Evolutionary conservation across 2,113 vertebrate genomes (phyloP), one percentile per base, ranked within the genome.

Genomic region (Heterocephalus glaber): DNA sequence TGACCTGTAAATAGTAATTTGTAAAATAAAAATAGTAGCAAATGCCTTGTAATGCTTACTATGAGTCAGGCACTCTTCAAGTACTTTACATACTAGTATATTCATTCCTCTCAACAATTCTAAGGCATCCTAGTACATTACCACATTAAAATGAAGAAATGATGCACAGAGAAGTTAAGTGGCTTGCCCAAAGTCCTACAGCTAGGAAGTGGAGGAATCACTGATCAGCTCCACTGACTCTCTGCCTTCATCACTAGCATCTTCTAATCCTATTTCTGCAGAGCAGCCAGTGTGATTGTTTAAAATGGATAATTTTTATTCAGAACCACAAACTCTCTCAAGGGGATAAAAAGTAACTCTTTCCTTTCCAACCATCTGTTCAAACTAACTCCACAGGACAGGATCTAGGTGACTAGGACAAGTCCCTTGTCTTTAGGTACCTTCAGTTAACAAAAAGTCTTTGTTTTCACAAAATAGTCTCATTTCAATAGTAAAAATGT

Each of bases 401-500:
- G 44, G 6, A 44, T 96, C 72, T 93, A 61, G 63, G 52, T 0
- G 7, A 38, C 19, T 85, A 41, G 38, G 52, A 61, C 76, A 96
- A 83, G 35, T 66, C 20, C 54, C 74, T 94, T 38, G 56, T 30
- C 5, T 76, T 61, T 56, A 10, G 35, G 35, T 35, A 28, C 1
- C 10, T 58, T 86, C 7, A 41, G 20, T 70, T 91, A 77, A 88
- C 33, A 81, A 49, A 80, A 95, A 84, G 56, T 76, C n/a, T 56
- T 28, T 56, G 58, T 90, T 66, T 14, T 68, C 68, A 56, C 49
- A 38, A 22, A 86, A 33, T 26, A 80, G 54, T 56, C 60, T 80
- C 61, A 79, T 80, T 87, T 95, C 68, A 93, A 33, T 91, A 88
- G 79, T 76, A 41, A 88, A 96, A 94, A 77, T 77, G 35, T 3